phyloP scores from a whole-genome alignment of 2,888 invertebrate genomes.

The Mythimna ferrago region DNA sequence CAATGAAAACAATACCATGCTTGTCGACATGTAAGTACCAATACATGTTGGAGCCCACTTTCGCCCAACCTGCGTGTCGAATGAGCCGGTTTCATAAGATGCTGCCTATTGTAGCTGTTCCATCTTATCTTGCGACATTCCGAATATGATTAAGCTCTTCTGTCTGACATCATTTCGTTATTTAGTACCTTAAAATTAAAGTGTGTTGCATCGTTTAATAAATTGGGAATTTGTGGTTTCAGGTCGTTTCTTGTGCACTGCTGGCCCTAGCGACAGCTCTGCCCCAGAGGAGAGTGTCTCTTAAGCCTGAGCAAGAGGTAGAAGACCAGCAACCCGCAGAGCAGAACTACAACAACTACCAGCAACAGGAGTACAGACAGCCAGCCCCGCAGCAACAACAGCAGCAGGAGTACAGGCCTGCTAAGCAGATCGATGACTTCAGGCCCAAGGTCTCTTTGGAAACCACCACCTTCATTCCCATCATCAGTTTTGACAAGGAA shows the following conservation, averaged over 20 bases:
- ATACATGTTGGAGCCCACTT: conserved; percentile 83
- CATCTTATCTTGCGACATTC: conserved; percentile 87
- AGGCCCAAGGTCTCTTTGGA: conserved; percentile 86
- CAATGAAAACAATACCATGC: conserved; percentile 82
- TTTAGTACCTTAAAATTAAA: conserved; percentile 58
- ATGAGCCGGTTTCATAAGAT: conserved; percentile 85
- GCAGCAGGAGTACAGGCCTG: conserved; percentile 80
- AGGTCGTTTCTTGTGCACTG: conserved; percentile 82
- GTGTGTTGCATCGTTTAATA: conserved; percentile 22
- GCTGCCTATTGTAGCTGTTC: conserved; percentile 87
- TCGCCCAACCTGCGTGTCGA: conserved; percentile 88
- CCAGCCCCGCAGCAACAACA: conserved; percentile 72
- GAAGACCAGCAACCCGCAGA: conserved; percentile 83
- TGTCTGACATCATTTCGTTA: conserved; percentile 81
- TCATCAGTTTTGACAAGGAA: conserved; percentile 95
- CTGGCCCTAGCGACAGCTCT: conserved; percentile 84
- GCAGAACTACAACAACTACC: conserved; percentile 83
- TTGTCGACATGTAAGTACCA: conserved; percentile 78
- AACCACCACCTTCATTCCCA: conserved; percentile 95
- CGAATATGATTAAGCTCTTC: conserved; percentile 89
- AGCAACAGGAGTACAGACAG: conserved; percentile 68
- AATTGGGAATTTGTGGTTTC: conserved; percentile 67
- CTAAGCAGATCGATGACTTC: conserved; percentile 84
- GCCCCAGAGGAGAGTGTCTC: conserved; percentile 84
- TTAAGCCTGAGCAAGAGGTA: conserved; percentile 75